Evolutionary conservation across 2,797 vertebrate species (phyloP), one percentile per base, ranked within the genome.

Genomic region (Acanthis flammea): DNA sequence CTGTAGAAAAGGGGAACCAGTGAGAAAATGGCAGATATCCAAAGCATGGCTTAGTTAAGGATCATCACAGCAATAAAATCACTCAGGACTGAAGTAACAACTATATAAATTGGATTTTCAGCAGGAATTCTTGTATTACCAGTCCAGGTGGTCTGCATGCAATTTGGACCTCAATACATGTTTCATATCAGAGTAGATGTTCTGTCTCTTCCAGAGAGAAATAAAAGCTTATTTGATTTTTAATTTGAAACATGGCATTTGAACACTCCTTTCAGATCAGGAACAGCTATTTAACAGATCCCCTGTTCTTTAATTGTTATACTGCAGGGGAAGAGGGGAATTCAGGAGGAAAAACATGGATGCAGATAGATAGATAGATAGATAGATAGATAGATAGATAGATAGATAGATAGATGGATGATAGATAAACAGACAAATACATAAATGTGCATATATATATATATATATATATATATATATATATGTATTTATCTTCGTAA

Each of bases 401-500:
- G 19, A 60, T 22, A 8, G 23, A 55, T 7, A 7, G 33, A 30
- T 35, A 6, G 17, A 70, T 5, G 4, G 44, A 35, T 25, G 17
- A 70, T 2, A 42, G 5, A 21, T 37, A 37, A 10, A 39, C 39
- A 41, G 39, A 41, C 0, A 37, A 2, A 31, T 1, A 80, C 8
- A 80, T 9, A 60, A 5, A n/a, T 14, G 5, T n/a, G 19, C 30
- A 54, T 54, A 58, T 11, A 47, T 7, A 14, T 19, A 35, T 13
- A 45, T 41, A 28, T 19, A 24, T 30, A 24, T 47, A 19, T 39
- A 14, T 14, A 35, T 13, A 45, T 41, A 28, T 19, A 24, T 35
- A 24, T 54, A 19, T 39, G 8, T 5, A n/a, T 42, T 12, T 53
- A 14, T n/a, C 6, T 54, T 21, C 24, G 6, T 41, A 33, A 11